Conservation (phyloP, 2,888 invertebrate genomes). For the Tribolium freemani region DNA sequence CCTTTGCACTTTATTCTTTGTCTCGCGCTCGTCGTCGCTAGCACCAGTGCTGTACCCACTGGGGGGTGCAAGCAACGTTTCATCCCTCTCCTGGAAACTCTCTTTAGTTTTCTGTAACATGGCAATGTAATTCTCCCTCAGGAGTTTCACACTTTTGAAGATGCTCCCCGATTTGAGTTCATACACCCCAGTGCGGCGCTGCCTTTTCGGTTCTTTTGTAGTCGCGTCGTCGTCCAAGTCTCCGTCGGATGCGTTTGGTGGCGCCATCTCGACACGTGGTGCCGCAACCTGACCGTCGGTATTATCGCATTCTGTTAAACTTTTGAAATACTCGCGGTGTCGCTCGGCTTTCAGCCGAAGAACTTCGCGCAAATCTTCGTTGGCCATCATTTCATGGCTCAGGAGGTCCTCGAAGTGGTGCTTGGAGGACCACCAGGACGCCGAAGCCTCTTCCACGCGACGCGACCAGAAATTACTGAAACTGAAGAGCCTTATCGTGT, state of each 20-base stretch:
- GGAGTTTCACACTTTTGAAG: slow-evolving; percentile 62
- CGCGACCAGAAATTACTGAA: slow-evolving; percentile 63
- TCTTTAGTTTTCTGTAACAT: slow-evolving; percentile 60
- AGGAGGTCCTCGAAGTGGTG: slow-evolving; percentile 38
- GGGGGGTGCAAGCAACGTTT: slow-evolving; percentile 59
- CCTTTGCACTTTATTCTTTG: slow-evolving; percentile 62
- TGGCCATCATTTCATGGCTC: slow-evolving; percentile 25
- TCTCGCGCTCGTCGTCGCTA: slow-evolving; percentile 64
- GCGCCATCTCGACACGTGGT: slow-evolving; percentile 52
- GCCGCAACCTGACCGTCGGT: slow-evolving; percentile 32
- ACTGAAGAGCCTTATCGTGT: slow-evolving; percentile 51
- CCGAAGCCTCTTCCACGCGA: slow-evolving; percentile 56
- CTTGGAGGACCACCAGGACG: slow-evolving; percentile 57
- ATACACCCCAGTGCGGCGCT: slow-evolving; percentile 63
- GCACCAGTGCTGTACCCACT: slow-evolving; percentile 64
- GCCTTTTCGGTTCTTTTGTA: slow-evolving; percentile 48
- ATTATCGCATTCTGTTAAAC: slow-evolving; percentile 48
- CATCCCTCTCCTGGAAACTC: slow-evolving; percentile 39
- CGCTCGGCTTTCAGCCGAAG: slow-evolving; percentile 61
- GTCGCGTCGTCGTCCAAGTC: slow-evolving; percentile 23
- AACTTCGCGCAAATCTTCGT: slow-evolving; percentile 54
- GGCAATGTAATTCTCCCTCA: slow-evolving; percentile 61
- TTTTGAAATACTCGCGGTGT: slow-evolving; percentile 60
- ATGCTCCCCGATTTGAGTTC: slow-evolving; percentile 47
- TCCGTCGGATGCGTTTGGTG: slow-evolving; percentile 36